Evolutionary conservation across 2,113 vertebrate species (phyloP), one percentile per base, ranked within the genome.

Genomic region (Protomyctophum bolini): DNA sequence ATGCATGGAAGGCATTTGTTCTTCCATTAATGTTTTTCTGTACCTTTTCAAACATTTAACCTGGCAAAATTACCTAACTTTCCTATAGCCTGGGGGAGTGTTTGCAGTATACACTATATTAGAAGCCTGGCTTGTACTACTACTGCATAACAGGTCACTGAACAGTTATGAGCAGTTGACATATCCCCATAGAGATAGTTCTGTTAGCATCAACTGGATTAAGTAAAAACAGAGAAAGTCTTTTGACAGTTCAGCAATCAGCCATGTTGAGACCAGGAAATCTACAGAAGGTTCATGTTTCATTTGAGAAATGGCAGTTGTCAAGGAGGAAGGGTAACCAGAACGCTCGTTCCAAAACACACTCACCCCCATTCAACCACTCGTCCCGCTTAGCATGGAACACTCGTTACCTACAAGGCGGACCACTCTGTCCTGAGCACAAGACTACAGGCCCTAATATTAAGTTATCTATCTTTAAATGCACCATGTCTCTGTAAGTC

Each of bases 1-100:
- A 70, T 33, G 68, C 10, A 49, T 68, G 45, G 72, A 72, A 68
- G 45, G 33, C 61, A 73, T 83, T 75, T 64, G 6, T 66, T 70
- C 10, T 66, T 80, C 51, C 58, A 54, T 70, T 83, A 12, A 12
- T 6, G 52, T 60, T 28, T 54, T 33, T 79, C 49, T 2, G 50
- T 10, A 5, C 9, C 5, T 47, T 8, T 33, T n/a, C 29, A 14
- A 15, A 74, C 46, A 54, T 56, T 66, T 41, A 64, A 3, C 28
- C 10, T 28, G 10, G 50, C n/a, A 56, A 49, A 46, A 52, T 65
- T 68, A 76, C 62, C 57, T 14, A 12, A n/a, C 15, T 29, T 28
- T 58, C 8, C 29, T n/a, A 45, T 62, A 14, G 74, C 41, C 52
- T 10, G 6, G 49, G 62, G 14, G 63, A 41, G 45, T 57, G 58